phyloP scores from a whole-genome alignment of 2,888 invertebrate species.

The Andrena minutula region DNA sequence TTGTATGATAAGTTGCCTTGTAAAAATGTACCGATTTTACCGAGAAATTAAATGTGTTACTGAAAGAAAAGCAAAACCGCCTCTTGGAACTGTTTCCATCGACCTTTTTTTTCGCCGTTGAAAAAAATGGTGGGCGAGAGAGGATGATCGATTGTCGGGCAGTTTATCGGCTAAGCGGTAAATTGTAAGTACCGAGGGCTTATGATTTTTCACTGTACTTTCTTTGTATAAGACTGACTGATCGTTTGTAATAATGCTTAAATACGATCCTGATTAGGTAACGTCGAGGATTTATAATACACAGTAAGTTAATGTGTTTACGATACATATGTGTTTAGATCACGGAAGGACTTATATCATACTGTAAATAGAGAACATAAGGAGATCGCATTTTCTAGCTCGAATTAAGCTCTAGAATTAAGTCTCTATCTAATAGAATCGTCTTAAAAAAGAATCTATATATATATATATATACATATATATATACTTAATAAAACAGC shows the following conservation, averaged over 20 bases:
- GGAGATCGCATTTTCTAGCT: conserved; percentile 72
- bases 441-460: conserved; percentile 58
- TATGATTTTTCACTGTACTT: conserved; percentile 75
- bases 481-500: conserved; percentile 71
- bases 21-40: conserved; percentile 82
- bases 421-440: conserved; percentile 70
- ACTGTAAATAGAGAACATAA: conserved; percentile 72
- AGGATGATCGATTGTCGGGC: conserved; percentile 29
- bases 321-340: conserved; percentile 67
- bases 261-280: conserved; percentile 68
- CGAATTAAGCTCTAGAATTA: conserved; percentile 71
- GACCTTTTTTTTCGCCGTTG: conserved; percentile 54
- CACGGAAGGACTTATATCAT: conserved; percentile 70
- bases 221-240: conserved; percentile 74
- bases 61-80: conserved; percentile 70
- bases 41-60: conserved; percentile 82
- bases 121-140: conserved; percentile 53
- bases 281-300: conserved; percentile 71
- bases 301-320: conserved; percentile 72
- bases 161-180: conserved; percentile 59
- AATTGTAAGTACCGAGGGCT: conserved; percentile 72
- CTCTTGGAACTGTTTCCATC: conserved; percentile 67
- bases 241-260: conserved; percentile 74
- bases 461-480: conserved; percentile 22
- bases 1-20: conserved; percentile 81